Conservation (phyloP, 2,113 vertebrate genomes). For the Myotis davidii region DNA sequence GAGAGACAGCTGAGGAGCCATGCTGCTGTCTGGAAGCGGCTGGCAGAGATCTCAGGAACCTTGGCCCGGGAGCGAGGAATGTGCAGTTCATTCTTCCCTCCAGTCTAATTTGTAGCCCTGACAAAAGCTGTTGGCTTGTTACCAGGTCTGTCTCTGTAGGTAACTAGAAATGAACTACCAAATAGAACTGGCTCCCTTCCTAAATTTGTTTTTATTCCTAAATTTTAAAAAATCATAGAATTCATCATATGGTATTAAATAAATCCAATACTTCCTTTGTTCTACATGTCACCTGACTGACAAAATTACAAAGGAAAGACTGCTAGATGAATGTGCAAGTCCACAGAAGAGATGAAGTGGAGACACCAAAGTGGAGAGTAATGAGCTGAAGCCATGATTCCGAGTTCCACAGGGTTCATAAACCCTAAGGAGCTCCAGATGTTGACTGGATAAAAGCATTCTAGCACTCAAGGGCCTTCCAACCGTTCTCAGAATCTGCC, state of each 20-base stretch:
- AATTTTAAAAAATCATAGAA: not conserved
- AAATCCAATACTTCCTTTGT: constrained; percentile 14
- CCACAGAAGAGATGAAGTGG: not conserved
- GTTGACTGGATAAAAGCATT: not conserved
- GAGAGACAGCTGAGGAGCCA: constrained; percentile 64
- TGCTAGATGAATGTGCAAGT: not conserved
- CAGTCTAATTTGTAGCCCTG: constrained; percentile 32
- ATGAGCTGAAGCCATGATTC: not conserved
- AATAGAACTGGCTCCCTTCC: not conserved
- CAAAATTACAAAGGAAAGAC: not conserved
- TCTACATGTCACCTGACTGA: not conserved
- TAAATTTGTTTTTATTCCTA: not conserved
- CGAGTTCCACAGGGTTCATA: not conserved
- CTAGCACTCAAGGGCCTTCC: not conserved
- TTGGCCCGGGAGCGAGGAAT: constrained; percentile 5
- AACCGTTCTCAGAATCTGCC: not conserved
- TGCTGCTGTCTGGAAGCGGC: constrained; percentile 58
- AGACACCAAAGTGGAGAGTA: not conserved
- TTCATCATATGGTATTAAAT: not conserved
- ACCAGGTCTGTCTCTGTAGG: constrained; percentile 6
- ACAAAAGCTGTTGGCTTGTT: constrained; percentile 44
- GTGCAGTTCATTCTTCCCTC: constrained; percentile 33
- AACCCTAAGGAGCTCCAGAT: not conserved
- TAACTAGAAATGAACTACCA: constrained; percentile 31
- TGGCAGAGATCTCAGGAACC: constrained; percentile 33